A percentile compares a stretch with the other conserved stretches of the same genome.
Evolutionary conservation across 2,888 invertebrate genomes (phyloP).

Genomic region (Leptothorax acervorum): DNA sequence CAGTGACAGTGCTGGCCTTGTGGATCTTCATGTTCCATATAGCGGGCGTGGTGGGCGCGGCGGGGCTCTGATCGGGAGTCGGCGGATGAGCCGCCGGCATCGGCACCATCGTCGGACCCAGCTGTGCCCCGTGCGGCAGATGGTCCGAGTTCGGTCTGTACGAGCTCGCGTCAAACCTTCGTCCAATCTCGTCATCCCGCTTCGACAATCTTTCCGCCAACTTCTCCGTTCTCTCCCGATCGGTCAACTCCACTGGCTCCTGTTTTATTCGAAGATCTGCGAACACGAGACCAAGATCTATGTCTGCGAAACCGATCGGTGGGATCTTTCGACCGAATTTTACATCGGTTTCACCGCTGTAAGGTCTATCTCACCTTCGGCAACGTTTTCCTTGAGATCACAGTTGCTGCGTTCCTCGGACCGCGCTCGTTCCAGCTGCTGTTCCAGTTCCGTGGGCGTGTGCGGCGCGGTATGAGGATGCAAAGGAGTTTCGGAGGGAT

Average conservation of each 20-base stretch:
- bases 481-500: slow-evolving; percentile 80
- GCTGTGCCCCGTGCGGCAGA: slow-evolving; percentile 75
- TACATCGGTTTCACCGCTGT: background rate
- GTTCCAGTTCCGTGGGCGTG: slow-evolving; percentile 83
- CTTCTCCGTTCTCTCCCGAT: slow-evolving; percentile 83
- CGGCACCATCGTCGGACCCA: slow-evolving; percentile 85
- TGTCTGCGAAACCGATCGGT: no score
- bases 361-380: slow-evolving; percentile 80
- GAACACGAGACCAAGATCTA: background rate
- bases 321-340: background rate
- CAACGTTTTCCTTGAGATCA: slow-evolving; percentile 83
- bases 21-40: slow-evolving; percentile 88
- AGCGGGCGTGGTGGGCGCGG: slow-evolving; percentile 84
- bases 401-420: slow-evolving; percentile 83
- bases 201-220: slow-evolving; percentile 81
- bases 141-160: slow-evolving; percentile 74
- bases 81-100: slow-evolving; percentile 85
- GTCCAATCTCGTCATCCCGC: slow-evolving; percentile 79
- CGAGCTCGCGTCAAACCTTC: slow-evolving; percentile 83
- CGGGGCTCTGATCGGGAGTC: slow-evolving; percentile 86
- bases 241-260: slow-evolving; percentile 87
- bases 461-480: slow-evolving; percentile 82
- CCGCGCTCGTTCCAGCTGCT: slow-evolving; percentile 82
- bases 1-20: slow-evolving; percentile 93
- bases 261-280: slow-evolving; percentile 87